Percentiles rank a stretch among this genome's conserved stretches.
phyloP scores from a whole-genome alignment of 2,797 vertebrate genomes.

The Microtus obscurus region DNA sequence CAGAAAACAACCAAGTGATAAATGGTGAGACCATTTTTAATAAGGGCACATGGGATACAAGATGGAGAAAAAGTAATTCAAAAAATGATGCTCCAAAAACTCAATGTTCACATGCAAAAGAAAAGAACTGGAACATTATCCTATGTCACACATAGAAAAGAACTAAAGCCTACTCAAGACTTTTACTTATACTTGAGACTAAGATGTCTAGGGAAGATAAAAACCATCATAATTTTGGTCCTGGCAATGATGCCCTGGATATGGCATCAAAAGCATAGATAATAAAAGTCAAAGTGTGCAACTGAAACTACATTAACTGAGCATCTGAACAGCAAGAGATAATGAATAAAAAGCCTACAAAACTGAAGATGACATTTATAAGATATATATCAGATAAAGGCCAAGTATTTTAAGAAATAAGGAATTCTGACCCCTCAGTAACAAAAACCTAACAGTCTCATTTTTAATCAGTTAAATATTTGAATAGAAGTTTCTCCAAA shows the following conservation, averaged over 20 bases:
- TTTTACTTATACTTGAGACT: not conserved
- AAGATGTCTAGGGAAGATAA: not conserved
- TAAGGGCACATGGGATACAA: not conserved
- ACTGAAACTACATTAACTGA: not conserved
- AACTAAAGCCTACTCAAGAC: not conserved
- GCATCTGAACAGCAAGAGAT: not conserved
- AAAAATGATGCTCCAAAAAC: not conserved
- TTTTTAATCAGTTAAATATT: not conserved
- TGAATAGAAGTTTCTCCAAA: not conserved
- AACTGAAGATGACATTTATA: not conserved
- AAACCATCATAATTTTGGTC: not conserved
- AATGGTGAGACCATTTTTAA: not conserved
- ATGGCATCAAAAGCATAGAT: not conserved
- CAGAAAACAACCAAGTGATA: not conserved
- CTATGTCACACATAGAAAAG: not conserved
- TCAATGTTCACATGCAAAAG: not conserved
- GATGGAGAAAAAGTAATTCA: not conserved
- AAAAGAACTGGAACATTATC: not conserved
- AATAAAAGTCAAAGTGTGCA: not conserved
- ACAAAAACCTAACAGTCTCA: not conserved
- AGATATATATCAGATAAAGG: not conserved
- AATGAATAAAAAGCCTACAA: not conserved
- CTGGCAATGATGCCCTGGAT: not conserved
- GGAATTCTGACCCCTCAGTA: too few species aligned
- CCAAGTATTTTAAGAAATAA: not conserved